Conservation (phyloP, 2,888 invertebrate species). For the Callinectes sapidus region DNA sequence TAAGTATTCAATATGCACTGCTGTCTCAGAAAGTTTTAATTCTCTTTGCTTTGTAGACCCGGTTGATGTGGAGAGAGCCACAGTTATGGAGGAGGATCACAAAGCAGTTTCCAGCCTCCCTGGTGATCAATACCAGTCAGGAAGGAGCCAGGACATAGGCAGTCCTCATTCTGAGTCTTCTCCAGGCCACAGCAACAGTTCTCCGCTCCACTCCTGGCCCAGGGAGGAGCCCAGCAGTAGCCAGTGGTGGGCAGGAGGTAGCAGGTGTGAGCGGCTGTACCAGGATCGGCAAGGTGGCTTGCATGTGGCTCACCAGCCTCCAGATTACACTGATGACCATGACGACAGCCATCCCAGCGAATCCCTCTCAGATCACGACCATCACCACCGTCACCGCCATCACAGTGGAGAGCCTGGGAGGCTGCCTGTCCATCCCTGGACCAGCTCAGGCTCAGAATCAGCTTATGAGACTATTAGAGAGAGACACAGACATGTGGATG, state of each 20-base stretch:
- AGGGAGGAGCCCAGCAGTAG: neutral
- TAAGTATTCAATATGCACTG: neutral
- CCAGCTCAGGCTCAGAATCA: slow-evolving; percentile 73
- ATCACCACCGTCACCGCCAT: slow-evolving; percentile 14
- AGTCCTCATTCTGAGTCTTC: neutral
- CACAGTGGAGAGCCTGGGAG: slow-evolving; percentile 43
- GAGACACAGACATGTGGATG: slow-evolving; percentile 70
- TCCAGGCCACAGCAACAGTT: neutral
- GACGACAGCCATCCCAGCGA: slow-evolving; percentile 70
- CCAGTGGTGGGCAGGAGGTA: slow-evolving; percentile 48
- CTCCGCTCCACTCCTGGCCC: neutral
- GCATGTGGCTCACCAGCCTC: slow-evolving; percentile 69
- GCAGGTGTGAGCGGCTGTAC: slow-evolving; percentile 58
- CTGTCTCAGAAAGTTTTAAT: neutral
- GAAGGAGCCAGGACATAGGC: neutral
- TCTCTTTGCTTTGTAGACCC: neutral
- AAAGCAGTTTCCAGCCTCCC: neutral
- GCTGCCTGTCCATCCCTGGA: slow-evolving; percentile 48
- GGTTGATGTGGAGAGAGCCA: neutral
- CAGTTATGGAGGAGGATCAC: neutral
- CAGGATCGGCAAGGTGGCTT: slow-evolving; percentile 60
- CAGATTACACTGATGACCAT: slow-evolving; percentile 62
- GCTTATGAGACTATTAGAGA: slow-evolving; percentile 71
- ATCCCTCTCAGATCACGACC: slow-evolving; percentile 66
- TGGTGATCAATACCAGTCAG: neutral